phyloP scores from a whole-genome alignment of 2,113 vertebrate genomes.

The Pterocles orientalis region DNA sequence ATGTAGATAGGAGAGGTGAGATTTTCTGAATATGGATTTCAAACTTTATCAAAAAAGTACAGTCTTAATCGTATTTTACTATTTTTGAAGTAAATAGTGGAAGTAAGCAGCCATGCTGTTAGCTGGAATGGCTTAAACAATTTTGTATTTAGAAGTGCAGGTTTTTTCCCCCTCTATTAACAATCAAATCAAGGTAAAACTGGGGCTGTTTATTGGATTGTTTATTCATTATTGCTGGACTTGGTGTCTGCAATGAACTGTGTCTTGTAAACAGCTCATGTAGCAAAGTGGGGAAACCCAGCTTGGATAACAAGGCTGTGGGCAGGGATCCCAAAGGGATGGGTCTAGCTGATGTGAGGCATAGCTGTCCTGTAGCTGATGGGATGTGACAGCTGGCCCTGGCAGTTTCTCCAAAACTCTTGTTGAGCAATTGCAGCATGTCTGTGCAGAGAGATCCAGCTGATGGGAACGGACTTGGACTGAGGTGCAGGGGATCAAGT shows the following conservation, averaged over 20 bases:
- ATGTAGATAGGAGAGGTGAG: neutral
- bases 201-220: neutral
- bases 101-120: neutral
- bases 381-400: constrained; percentile 16
- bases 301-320: neutral
- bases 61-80: neutral
- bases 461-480: neutral
- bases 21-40: neutral
- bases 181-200: neutral
- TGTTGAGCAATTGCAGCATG: neutral
- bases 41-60: neutral
- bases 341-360: neutral
- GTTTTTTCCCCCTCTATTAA: neutral
- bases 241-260: neutral
- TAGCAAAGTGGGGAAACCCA: neutral
- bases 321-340: neutral
- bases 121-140: neutral
- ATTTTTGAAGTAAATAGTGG: neutral
- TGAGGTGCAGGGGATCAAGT: neutral
- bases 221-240: neutral
- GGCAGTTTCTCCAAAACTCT: neutral
- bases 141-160: neutral
- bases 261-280: constrained; percentile 1
- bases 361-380: neutral
- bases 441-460: neutral